phyloP scores from a whole-genome alignment of 92 coral and sea anemone genomes.

The Diadumene lineata region DNA sequence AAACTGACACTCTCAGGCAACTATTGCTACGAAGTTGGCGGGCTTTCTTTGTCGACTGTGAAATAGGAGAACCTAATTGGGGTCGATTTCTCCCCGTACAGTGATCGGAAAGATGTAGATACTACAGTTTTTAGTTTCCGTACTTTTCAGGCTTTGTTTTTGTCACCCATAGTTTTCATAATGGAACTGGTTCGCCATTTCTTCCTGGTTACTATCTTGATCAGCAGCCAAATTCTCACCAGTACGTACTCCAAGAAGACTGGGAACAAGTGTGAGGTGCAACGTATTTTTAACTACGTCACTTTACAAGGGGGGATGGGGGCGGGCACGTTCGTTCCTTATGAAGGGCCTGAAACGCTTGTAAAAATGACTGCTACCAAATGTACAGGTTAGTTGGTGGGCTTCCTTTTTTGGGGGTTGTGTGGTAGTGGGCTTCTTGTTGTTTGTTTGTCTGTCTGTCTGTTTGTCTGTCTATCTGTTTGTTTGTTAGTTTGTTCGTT shows the following conservation, averaged over 20 bases:
- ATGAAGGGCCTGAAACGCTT: conserved; percentile 42
- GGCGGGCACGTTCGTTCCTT: conserved; percentile 71
- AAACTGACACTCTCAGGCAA: too few relatives aligned
- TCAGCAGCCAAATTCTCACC: conserved; percentile 29
- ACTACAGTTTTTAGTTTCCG: too few relatives aligned
- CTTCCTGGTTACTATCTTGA: conserved; percentile 16
- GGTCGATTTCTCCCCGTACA: too few relatives aligned
- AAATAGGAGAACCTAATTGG: too few relatives aligned
- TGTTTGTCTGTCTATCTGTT: too few relatives aligned
- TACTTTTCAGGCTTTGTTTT: neutral
- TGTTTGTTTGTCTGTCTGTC: too few relatives aligned
- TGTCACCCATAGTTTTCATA: neutral
- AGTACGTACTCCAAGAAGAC: conserved; percentile 16
- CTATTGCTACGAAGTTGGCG: too few relatives aligned
- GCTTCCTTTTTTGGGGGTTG: too few relatives aligned
- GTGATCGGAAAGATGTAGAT: too few relatives aligned
- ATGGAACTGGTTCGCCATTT: neutral
- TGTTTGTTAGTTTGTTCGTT: too few relatives aligned
- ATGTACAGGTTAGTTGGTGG: conserved; percentile 44
- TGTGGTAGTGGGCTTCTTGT: too few relatives aligned
- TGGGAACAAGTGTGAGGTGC: conserved; percentile 36
- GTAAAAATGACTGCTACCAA: conserved; percentile 55
- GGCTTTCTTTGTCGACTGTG: too few relatives aligned
- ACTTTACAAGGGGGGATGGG: conserved; percentile 52
- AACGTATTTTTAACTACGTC: conserved; percentile 55